These are phyloP conservation scores for Patella ulyssiponensis DNA, from an alignment of 2,888 invertebrate genomes.

Conservation along the genomic window DNA sequence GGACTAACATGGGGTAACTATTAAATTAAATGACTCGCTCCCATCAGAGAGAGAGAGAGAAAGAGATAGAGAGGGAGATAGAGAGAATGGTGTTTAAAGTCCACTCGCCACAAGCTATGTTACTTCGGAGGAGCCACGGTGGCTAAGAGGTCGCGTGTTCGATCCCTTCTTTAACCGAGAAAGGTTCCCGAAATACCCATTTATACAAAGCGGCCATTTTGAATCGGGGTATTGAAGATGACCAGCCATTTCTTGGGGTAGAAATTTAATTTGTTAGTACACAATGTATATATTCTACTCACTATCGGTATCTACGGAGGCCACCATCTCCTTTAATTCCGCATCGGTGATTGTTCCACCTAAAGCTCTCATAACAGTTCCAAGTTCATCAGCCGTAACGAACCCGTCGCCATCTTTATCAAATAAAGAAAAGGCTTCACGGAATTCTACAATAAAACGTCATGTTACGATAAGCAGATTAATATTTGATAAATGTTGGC, in stretches of 20 bases:
- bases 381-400: conserved; percentile 99
- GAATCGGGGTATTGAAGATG: too few species aligned
- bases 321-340: conserved; percentile 99
- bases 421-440: conserved; percentile 99
- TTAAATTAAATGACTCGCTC: too few species aligned
- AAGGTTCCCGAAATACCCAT: too few species aligned
- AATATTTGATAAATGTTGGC: too few species aligned
- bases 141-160: too few species aligned
- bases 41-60: background rate
- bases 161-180: too few species aligned
- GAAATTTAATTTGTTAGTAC: background rate
- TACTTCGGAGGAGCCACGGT: too few species aligned
- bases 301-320: conserved; percentile 95
- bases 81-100: too few species aligned
- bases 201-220: too few species aligned
- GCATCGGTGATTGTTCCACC: conserved; percentile 99
- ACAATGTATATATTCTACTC: conserved; percentile 28
- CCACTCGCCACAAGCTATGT: too few species aligned
- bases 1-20: too few species aligned
- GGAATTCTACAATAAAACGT: conserved; percentile 83
- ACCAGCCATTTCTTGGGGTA: too few species aligned
- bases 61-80: background rate
- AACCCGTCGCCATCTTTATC: conserved; percentile 99
- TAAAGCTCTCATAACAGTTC: conserved; percentile 97
- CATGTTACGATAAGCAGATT: background rate